These are phyloP conservation scores for Nycteola revayana DNA, from an alignment of 2,888 invertebrate genomes.

Conservation along the genomic window DNA sequence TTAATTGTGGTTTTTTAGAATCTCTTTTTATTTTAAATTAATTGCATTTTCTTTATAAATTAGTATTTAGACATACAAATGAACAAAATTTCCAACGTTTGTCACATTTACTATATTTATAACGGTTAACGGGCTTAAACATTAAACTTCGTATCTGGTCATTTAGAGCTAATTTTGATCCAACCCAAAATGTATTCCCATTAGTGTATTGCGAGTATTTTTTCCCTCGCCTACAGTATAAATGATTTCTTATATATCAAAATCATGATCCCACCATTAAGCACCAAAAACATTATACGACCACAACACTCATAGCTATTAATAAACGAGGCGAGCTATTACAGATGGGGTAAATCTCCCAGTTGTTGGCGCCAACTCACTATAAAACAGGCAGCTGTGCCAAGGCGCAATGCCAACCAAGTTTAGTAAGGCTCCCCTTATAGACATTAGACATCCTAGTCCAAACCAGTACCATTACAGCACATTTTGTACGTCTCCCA, in stretches of 20 bases:
- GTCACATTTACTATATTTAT: no score
- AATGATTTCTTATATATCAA: slow-evolving; percentile 49
- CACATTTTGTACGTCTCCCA: slow-evolving; percentile 16
- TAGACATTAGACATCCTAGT: slow-evolving; percentile 23
- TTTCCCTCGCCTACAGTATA: slow-evolving; percentile 21
- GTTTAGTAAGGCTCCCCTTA: slow-evolving; percentile 39
- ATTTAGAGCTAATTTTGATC: no score
- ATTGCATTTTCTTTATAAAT: no score
- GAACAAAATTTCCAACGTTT: no score
- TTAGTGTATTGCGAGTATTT: no score
- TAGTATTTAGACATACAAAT: no score
- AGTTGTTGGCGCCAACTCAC: slow-evolving; percentile 60
- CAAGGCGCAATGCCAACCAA: slow-evolving; percentile 67
- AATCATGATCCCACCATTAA: slow-evolving; percentile 55
- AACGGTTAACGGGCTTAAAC: no score
- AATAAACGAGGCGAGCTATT: slow-evolving; percentile 56
- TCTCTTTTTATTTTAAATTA: no score
- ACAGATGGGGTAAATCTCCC: slow-evolving; percentile 59
- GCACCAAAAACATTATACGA: slow-evolving; percentile 48
- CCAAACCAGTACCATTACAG: slow-evolving; percentile 24
- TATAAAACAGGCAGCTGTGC: slow-evolving; percentile 59
- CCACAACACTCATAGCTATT: slow-evolving; percentile 53
- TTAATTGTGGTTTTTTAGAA: no score
- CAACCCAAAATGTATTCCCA: no score
- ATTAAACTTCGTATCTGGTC: no score